Evolutionary conservation across 2,888 invertebrate species (phyloP), one percentile per base, ranked within the genome.

Genomic region (Drosophila villosipedis): DNA sequence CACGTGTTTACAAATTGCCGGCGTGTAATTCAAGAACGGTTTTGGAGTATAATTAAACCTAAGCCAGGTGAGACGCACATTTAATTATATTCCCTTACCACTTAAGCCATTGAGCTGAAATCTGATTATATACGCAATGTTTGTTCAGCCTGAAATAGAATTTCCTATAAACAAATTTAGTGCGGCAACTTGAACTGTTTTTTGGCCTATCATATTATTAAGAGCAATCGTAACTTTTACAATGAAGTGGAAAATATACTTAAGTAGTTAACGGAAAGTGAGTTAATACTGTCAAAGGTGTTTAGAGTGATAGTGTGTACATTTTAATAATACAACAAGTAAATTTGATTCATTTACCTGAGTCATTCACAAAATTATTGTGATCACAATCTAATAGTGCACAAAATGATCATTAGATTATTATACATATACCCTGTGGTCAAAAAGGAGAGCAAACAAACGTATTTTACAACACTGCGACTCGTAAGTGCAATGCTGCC

Each of bases 41-140:
- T 33, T 64, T 37, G 68, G 58, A 59, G 58, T 62, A 53, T 31
- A 33, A 37, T 43, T 25, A 12, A 39, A 33, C 19, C 35, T 16
- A n/a, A 47, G 28, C 25, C 76, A 76, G 76, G 76, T 76, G 43
- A 76, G 75, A 19, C 28, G 12, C 12, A 35, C 33, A 54, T 30
- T 66, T 14, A 4, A 58, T 52, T 65, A 50, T 33, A 59, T 25
- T 58, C 7, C 41, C 57, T 33, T 25, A 25, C 25, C 19, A 33
- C 19, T 35, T n/a, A 33, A 14, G 55, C 28, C 28, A 41, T 43
- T 25, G 35, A 28, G 16, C 28, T 30, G 41, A 55, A 54, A 70
- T 55, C 31, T 14, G 61, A 58, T 55, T 41, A 30, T 19, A 22
- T 22, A 22, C 58, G 14, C 31, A 35, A 16, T 47, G 31, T 41